Evolutionary conservation across 2,113 vertebrate species (phyloP), one percentile per base, ranked within the genome.

Genomic region (Chaenogobius annularis): DNA sequence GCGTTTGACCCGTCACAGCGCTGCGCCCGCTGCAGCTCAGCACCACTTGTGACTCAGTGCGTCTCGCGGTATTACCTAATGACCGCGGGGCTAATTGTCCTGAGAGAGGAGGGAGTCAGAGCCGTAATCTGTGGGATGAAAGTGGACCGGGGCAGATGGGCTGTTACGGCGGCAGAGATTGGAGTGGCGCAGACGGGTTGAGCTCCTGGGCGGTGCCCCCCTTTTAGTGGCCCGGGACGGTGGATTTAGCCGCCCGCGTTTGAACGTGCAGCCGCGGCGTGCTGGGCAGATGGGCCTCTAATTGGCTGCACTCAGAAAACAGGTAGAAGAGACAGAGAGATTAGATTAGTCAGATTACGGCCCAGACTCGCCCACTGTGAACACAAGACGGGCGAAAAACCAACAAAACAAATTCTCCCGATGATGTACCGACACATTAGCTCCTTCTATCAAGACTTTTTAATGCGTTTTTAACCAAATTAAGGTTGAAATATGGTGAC

Each of bases 301-400:
- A 92, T 89, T 86, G 85, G 86, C 85, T 69, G 74, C 55, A 75
- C 17, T 11, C 58, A 78, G 66, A 75, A 35, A 64, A 75, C 81
- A 83, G 86, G 85, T 89, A 63, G 17, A 66, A 61, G 64, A 79
- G 58, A 82, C 78, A 61, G 74, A 80, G 72, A 82, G 76, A 90
- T 81, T 72, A 89, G 80, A 87, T 92, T 91, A 92, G 83, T 86
- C 86, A 87, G 88, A 89, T 92, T 91, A 92, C 74, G 77, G 70
- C 43, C 73, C 79, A 87, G 85, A 81, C 83, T 82, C 80, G 37
- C 81, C 82, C 82, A 86, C 71, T 75, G 85, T 11, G 61, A 37
- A 20, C 17, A 84, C 80, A 48, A 56, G 69, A 44, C 68, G n/a
- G n/a, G n/a, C n/a, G 59, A 14, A 3, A 12, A 50, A 20, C 19